Evolutionary conservation across 1,140 invertebrate species (phyloP).

Genomic region (Drosophila insularis): DNA sequence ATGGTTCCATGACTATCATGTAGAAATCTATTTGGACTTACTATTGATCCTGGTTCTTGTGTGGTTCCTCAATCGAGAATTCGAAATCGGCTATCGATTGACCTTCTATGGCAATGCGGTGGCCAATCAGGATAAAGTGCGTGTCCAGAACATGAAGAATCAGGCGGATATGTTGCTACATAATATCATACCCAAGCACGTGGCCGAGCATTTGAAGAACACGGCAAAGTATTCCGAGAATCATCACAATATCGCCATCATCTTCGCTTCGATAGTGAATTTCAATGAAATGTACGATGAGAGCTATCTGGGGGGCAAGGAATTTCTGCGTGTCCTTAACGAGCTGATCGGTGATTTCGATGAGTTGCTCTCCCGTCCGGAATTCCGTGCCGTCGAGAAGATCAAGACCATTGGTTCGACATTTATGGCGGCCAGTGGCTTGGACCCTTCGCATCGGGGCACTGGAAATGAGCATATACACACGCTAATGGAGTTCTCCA

Average conservation of each 20-base stretch:
- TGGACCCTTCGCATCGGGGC: constrained; percentile 89
- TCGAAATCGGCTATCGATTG: constrained; percentile 96
- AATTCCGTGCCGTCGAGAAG: constrained; percentile 96
- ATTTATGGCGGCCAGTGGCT: constrained; percentile 98
- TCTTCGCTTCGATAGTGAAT: constrained; percentile 97
- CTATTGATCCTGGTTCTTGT: constrained; percentile 91
- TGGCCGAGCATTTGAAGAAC: constrained; percentile 95
- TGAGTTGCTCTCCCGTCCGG: constrained; percentile 90
- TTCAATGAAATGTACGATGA: constrained; percentile 98
- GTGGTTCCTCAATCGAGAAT: constrained; percentile 96
- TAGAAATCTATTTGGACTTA: constrained; percentile 91
- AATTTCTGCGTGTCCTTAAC: constrained; percentile 96
- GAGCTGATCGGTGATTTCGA: constrained; percentile 98
- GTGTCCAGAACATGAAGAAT: constrained; percentile 94
- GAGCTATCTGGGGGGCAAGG: constrained; percentile 94
- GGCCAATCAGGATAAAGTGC: constrained; percentile 92
- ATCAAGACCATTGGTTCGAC: constrained; percentile 99
- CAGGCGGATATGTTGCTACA: constrained; percentile 98
- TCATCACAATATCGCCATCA: constrained; percentile 95
- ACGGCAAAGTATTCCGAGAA: constrained; percentile 98
- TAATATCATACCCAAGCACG: constrained; percentile 97
- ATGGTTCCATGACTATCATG: constrained; percentile 81
- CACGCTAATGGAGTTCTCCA: constrained; percentile 93
- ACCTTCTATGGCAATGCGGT: constrained; percentile 96
- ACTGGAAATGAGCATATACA: constrained; percentile 91